These are phyloP conservation scores for Coilia nasus DNA, from an alignment of 2,797 vertebrate genomes.

Conservation along the genomic window DNA sequence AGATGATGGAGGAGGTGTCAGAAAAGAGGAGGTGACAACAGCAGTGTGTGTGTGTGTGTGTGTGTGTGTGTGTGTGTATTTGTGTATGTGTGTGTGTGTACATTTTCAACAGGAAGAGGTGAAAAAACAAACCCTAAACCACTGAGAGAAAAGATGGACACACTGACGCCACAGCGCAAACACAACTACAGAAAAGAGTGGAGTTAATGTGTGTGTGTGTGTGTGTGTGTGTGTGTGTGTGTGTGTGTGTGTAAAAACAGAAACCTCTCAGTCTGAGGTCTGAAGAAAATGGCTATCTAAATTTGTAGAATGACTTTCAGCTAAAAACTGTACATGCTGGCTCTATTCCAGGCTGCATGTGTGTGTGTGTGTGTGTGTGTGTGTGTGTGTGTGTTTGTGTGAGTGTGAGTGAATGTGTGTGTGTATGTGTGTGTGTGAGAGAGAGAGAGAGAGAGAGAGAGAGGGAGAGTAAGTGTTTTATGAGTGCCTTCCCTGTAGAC, in stretches of 20 bases:
- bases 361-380: not conserved
- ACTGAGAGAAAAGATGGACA: not conserved
- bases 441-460: constrained; percentile 21
- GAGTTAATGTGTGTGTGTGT: not conserved
- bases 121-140: not conserved
- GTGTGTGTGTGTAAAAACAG: not conserved
- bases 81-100: constrained; percentile 6
- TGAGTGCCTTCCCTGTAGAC: not conserved
- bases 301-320: no score
- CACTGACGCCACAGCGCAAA: not conserved
- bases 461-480: not conserved
- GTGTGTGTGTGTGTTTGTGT: not conserved
- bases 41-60: constrained; percentile 4
- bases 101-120: not conserved
- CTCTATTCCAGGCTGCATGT: not conserved
- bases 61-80: not conserved
- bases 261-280: constrained; percentile 24
- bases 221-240: constrained; percentile 5
- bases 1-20: not conserved
- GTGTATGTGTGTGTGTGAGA: constrained; percentile 18
- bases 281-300: no score
- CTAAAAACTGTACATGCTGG: not conserved
- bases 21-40: constrained; percentile 6
- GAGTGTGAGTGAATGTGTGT: not conserved
- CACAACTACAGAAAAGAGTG: not conserved